These are phyloP conservation scores for Chromobotia macracanthus DNA, from an alignment of 2,797 vertebrate genomes.

Conservation along the genomic window DNA sequence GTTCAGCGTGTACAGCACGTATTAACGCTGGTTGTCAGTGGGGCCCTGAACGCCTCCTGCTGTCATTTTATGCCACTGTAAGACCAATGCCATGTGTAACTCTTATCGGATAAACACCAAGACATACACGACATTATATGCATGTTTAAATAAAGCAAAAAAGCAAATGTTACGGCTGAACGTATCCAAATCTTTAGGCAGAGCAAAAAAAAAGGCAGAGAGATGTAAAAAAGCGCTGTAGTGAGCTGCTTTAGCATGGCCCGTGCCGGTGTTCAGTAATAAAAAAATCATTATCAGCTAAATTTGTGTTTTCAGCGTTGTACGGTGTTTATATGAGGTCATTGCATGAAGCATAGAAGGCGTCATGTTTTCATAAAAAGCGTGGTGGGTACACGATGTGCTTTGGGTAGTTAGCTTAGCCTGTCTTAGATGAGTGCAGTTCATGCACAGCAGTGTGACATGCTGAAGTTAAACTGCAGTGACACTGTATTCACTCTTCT, in stretches of 20 bases:
- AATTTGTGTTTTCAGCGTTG: constrained; percentile 5
- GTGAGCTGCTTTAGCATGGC: not conserved
- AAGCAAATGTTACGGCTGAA: not conserved
- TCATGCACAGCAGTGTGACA: not conserved
- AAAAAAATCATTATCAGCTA: not conserved
- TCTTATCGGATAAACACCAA: not conserved
- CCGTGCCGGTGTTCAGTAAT: not conserved
- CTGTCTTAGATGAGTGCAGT: not conserved
- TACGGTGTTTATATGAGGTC: not conserved
- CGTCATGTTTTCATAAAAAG: not conserved
- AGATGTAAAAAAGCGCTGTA: not conserved
- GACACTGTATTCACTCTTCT: too few relatives aligned
- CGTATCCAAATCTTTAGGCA: not conserved
- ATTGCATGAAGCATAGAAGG: not conserved
- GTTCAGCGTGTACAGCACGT: not conserved
- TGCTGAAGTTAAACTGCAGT: constrained; percentile 4
- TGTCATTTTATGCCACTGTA: not conserved
- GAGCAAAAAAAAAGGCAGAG: too few relatives aligned
- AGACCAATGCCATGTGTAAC: not conserved
- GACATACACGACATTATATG: not conserved
- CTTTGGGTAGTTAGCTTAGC: not conserved
- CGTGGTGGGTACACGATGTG: not conserved
- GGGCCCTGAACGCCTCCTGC: not conserved
- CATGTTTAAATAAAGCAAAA: too few relatives aligned
- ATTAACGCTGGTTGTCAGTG: not conserved